These are phyloP conservation scores for Cercopithecus mona DNA, from an alignment of 2,113 vertebrate genomes.

Conservation along the genomic window DNA sequence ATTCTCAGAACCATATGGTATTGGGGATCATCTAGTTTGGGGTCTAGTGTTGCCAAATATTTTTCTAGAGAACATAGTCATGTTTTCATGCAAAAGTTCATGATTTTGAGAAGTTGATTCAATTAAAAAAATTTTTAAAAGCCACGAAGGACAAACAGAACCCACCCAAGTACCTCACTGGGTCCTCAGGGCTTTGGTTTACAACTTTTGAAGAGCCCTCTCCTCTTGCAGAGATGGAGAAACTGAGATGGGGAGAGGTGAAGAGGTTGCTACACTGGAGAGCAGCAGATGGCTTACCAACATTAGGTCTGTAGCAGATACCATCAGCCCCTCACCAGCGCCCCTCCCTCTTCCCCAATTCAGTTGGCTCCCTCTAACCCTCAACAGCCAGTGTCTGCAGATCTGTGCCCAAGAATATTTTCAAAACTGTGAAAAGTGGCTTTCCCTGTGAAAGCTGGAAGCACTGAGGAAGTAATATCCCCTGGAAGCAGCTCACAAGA, in stretches of 20 bases:
- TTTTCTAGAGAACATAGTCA: constrained; percentile 37
- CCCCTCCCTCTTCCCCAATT: background rate
- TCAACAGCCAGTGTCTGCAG: background rate
- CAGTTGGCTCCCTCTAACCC: background rate
- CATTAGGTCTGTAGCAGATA: background rate
- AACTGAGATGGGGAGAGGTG: background rate
- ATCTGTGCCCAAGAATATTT: background rate
- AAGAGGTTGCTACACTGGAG: background rate
- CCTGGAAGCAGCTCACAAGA: background rate
- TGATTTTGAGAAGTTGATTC: constrained; percentile 31
- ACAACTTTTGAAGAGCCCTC: background rate
- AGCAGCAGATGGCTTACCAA: background rate
- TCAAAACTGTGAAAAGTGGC: background rate
- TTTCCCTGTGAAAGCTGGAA: background rate
- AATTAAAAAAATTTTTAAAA: background rate
- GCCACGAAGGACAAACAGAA: background rate
- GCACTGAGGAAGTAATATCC: background rate
- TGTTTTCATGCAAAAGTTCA: background rate
- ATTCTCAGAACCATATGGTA: background rate
- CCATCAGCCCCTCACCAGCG: no score
- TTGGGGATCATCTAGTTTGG: constrained; percentile 3
- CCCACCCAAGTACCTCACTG: background rate
- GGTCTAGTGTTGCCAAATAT: background rate
- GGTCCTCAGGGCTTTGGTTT: background rate
- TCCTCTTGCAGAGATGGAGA: background rate